These are phyloP conservation scores for Volucella inflata DNA, from an alignment of 2,888 invertebrate genomes.

Conservation along the genomic window DNA sequence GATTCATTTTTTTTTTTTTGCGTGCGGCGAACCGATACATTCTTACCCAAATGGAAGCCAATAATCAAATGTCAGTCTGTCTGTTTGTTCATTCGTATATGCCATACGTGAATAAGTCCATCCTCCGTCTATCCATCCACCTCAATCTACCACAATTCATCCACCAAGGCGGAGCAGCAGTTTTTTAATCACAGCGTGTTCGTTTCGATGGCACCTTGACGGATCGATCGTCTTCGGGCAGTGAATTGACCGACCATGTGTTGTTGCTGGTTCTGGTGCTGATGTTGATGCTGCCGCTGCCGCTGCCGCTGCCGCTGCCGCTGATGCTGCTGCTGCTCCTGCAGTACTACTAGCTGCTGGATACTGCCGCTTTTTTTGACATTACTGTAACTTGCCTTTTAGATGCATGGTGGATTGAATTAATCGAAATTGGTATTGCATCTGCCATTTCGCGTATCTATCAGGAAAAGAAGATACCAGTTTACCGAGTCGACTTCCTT, in stretches of 20 bases:
- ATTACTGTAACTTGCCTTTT: constrained; percentile 40
- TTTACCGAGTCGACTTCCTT: constrained; percentile 40
- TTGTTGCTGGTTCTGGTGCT: constrained; percentile 48
- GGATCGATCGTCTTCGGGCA: constrained; percentile 76
- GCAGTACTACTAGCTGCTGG: constrained; percentile 7
- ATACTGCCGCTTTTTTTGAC: constrained; percentile 17
- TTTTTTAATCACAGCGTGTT: constrained; percentile 78
- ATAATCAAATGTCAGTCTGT: constrained; percentile 83
- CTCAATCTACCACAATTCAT: constrained; percentile 39
- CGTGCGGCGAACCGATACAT: constrained; percentile 73
- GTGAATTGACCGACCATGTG: constrained; percentile 74
- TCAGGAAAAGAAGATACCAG: constrained; percentile 60
- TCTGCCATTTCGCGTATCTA: constrained; percentile 75
- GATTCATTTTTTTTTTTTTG: constrained; percentile 66
- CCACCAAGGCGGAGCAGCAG: constrained; percentile 70
- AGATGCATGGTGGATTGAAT: constrained; percentile 71
- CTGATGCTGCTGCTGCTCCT: constrained; percentile 22
- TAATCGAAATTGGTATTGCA: constrained; percentile 76
- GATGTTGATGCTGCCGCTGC: constrained; percentile 33
- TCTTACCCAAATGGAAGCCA: constrained; percentile 82
- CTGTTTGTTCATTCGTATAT: constrained; percentile 74
- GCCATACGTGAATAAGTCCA: constrained; percentile 72
- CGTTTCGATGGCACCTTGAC: constrained; percentile 78
- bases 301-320: constrained; percentile 13
- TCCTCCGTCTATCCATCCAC: constrained; percentile 65